Base-by-base conservation (phyloP, 1,140 invertebrate genomes). In the Zelostemma sp. region DNA sequence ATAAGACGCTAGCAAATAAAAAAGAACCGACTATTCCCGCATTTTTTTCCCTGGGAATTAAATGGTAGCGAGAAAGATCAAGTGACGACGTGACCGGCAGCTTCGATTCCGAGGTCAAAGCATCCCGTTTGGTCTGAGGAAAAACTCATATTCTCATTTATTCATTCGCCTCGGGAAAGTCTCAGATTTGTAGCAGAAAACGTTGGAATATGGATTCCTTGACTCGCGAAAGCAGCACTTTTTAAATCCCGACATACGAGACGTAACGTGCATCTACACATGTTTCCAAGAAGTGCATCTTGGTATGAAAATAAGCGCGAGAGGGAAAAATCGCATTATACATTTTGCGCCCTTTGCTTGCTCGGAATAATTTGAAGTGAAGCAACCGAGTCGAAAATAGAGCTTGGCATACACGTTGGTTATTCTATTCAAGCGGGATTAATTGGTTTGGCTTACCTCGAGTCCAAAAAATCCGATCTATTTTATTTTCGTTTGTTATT, bases 401-500 rank as follows among this genome's bases (percentile, higher is more conserved):
- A 25, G 8, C 21, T 4, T 25, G 8, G 21, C 3, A 8, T 25
- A 3, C 21, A 8, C 3, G 21, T 25, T 25, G 21, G 3, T 25
- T 25, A 8, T 25, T 8, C 21, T 25, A 25, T 25, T 25, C 21
- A 25, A 4, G 8, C 3, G 21, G 8, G 21, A 3, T 25, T 25
- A 8, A 25, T 25, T 8, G 21, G 21, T 25, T 25, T 25, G n/a
- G n/a, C n/a, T n/a, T n/a, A n/a, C n/a, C n/a, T n/a, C n/a, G n/a
- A n/a, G n/a, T n/a, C n/a, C n/a, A n/a, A n/a, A n/a, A n/a, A n/a
- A n/a, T 33, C 50, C 41, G 35, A 69, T 60, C 56, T 59, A 60
- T 69, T 69, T 64, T 61, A 57, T 64, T 55, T 41, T 33, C 51
- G 61, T 60, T 61, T 51, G 46, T 49, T 59, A 63, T 69, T 64